These are phyloP conservation scores for Oxyruncus cristatus DNA, from an alignment of 2,113 vertebrate genomes.

Conservation along the genomic window DNA sequence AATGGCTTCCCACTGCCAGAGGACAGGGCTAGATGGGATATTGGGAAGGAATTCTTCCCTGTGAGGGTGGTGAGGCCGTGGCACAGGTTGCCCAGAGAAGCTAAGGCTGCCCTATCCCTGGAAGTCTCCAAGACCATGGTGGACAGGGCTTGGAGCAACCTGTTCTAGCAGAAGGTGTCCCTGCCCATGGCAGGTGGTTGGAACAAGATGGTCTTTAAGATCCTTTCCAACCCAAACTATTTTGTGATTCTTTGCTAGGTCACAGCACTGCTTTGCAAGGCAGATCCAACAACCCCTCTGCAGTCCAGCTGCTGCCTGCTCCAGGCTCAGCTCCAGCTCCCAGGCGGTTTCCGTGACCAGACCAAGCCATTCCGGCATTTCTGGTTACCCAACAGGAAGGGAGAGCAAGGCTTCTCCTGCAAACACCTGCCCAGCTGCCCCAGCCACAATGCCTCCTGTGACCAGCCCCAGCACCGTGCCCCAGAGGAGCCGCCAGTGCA, in stretches of 20 bases:
- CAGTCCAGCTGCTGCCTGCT: not conserved
- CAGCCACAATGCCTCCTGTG: not conserved
- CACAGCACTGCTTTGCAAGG: not conserved
- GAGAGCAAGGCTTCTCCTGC: not conserved
- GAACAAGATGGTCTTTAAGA: not conserved
- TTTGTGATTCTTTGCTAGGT: not conserved
- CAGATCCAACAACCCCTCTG: not conserved
- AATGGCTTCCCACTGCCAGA: not conserved
- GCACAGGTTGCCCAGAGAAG: not conserved
- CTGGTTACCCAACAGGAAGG: not conserved
- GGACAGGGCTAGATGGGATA: not conserved
- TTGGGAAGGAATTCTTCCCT: not conserved
- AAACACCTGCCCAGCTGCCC: not conserved
- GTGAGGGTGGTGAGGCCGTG: not conserved
- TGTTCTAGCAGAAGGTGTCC: not conserved
- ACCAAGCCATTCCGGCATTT: not conserved
- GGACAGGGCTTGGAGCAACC: not conserved
- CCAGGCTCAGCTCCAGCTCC: not conserved
- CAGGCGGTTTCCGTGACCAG: not conserved
- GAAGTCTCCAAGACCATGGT: not conserved
- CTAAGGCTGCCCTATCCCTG: not conserved
- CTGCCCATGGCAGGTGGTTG: not conserved
- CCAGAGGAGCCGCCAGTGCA: rapidly evolving
- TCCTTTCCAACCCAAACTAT: not conserved
- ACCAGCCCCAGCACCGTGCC: rapidly evolving